Conservation (phyloP, 2,113 vertebrate genomes). For the Coryphaenoides rupestris region DNA sequence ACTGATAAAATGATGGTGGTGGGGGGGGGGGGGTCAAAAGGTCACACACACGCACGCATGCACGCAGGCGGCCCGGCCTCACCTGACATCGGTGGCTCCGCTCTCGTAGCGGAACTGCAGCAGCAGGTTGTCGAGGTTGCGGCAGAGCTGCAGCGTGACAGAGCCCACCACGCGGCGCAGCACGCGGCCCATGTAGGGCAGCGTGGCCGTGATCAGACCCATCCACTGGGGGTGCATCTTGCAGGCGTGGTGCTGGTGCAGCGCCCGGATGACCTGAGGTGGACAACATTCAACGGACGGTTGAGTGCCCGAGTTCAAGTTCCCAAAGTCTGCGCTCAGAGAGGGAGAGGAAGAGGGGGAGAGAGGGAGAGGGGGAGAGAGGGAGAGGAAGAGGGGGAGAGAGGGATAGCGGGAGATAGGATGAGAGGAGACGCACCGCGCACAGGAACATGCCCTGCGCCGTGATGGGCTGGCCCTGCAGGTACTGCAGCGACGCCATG, state of each 20-base stretch:
- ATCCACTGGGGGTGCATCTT: slow-evolving; percentile 99
- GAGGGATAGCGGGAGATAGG: too few species aligned
- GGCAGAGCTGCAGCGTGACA: slow-evolving; percentile 94
- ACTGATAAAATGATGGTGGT: too few species aligned
- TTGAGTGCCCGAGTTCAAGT: too few species aligned
- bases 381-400: too few species aligned
- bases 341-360: too few species aligned
- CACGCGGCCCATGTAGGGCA: slow-evolving; percentile 96
- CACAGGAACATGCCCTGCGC: slow-evolving; percentile 98
- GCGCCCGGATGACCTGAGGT: slow-evolving; percentile 91
- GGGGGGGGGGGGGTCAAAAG: too few species aligned
- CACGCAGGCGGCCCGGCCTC: slow-evolving; percentile 7
- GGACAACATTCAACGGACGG: too few species aligned
- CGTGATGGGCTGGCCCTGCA: slow-evolving; percentile 94
- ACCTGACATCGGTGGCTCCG: slow-evolving; percentile 86
- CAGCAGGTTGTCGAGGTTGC: slow-evolving; percentile 94
- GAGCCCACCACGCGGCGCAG: slow-evolving; percentile 92
- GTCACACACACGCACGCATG: too few species aligned
- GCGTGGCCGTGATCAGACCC: slow-evolving; percentile 89
- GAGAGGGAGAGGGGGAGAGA: too few species aligned
- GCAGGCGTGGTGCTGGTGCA: slow-evolving; percentile 94
- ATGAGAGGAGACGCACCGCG: too few species aligned
- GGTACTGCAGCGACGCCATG: slow-evolving; percentile 92
- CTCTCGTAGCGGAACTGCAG: slow-evolving; percentile 96
- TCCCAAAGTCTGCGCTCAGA: too few species aligned